Conservation (phyloP, 2,888 invertebrate genomes). For the Volucella inflata region DNA sequence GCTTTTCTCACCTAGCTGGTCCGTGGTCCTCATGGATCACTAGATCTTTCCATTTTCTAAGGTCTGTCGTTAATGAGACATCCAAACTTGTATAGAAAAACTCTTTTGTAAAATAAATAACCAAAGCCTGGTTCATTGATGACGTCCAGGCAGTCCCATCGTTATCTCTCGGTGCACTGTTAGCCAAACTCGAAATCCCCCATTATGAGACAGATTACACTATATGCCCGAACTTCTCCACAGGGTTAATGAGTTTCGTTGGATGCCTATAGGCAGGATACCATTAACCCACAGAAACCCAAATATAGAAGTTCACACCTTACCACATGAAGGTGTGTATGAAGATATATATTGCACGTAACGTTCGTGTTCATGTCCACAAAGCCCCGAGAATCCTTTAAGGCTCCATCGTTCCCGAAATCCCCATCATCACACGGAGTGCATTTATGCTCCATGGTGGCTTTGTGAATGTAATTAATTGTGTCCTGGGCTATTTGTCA, state of each 20-base stretch:
- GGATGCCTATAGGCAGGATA: slow-evolving; percentile 21
- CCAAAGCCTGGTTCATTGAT: too few relatives aligned
- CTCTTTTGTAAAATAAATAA: too few relatives aligned
- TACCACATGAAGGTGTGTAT: too few relatives aligned
- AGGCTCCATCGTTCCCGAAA: not conserved
- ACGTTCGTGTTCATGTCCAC: not conserved
- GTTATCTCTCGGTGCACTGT: not conserved
- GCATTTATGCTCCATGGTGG: slow-evolving; percentile 10
- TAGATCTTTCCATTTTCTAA: slow-evolving; percentile 13
- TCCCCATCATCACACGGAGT: not conserved
- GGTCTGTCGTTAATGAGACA: slow-evolving; percentile 4
- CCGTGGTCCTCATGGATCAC: not conserved
- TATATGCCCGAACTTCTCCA: not conserved
- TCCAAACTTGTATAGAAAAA: not conserved
- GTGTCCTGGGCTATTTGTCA: slow-evolving; percentile 40
- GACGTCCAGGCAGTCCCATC: too few relatives aligned
- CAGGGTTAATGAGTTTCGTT: slow-evolving; percentile 50
- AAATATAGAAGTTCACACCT: slow-evolving; percentile 37
- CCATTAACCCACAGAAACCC: not conserved
- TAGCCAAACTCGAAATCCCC: slow-evolving; percentile 42
- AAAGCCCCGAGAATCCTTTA: not conserved
- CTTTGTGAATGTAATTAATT: slow-evolving; percentile 51
- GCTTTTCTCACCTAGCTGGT: not conserved
- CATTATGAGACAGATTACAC: slow-evolving; percentile 41
- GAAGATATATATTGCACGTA: too few relatives aligned